Evolutionary conservation across 2,113 vertebrate genomes (phyloP), one percentile per base, ranked within the genome.

Genomic region (Rhynchomys soricoides): DNA sequence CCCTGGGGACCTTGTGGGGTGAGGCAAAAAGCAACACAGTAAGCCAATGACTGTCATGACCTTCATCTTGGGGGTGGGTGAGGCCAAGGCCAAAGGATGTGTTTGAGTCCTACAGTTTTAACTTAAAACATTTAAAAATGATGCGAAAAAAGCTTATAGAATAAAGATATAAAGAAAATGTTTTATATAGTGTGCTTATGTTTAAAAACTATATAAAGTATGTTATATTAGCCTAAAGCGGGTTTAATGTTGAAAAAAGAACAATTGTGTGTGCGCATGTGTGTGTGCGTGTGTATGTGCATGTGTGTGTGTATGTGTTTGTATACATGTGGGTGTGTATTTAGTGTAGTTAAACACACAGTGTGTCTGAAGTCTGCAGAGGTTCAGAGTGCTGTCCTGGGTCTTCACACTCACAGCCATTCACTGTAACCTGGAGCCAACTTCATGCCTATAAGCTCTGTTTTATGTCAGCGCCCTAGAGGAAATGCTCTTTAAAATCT

Each of bases 1-100:
- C n/a, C 29, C 48, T n/a, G 22, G 31, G 29, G 52, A 83, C 17
- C 19, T 57, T 9, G 37, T 43, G 0, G 13, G 2, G 6, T 13
- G 11, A 52, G 43, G 17, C 19, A 81, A 48, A 43, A 7, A 4
- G 21, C 4, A 45, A 2, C 17, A 3, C 7, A 5, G 34, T 85
- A 17, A 62, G 52, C 22, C 3, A 3, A 17, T 22, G 57, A 40
- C 3, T 34, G 0, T 3, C 5, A 1, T 34, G 24, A 15, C n/a
- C 5, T 71, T 77, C 22, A n/a, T 6, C 15, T 5, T 5, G 3
- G 2, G 31, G 31, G 66, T 15, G 4, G 12, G 64, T 19, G 3
- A 29, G 15, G 1, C 68, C 7, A 24, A 52, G 24, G 68, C 21
- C 43, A 21, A 43, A 34, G 45, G 71, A 9, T 83, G 43, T 74